Percentiles rank a stretch among this genome's conserved stretches.
Evolutionary conservation across 2,888 invertebrate species (phyloP).

Genomic region (Bruchidius siliquastri): DNA sequence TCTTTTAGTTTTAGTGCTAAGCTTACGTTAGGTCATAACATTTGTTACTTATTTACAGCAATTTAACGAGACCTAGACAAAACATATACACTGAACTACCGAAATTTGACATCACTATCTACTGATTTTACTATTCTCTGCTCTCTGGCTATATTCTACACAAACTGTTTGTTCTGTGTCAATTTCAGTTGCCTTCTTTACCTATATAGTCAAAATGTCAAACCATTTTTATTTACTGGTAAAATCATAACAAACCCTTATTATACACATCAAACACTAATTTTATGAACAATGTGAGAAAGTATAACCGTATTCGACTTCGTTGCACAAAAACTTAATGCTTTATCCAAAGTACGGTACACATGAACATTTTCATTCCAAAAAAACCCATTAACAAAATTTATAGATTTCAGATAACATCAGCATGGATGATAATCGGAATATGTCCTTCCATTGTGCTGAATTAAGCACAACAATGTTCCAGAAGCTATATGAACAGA

Average conservation of each 20-base stretch:
- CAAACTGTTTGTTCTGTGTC: not conserved
- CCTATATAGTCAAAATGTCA: not conserved
- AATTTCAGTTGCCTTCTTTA: not conserved
- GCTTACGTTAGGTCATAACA: too few species aligned
- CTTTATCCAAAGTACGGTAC: not conserved
- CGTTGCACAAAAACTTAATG: not conserved
- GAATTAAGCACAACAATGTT: constrained; percentile 42
- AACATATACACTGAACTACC: too few species aligned
- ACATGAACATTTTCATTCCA: not conserved
- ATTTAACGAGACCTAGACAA: too few species aligned
- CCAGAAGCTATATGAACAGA: constrained; percentile 48
- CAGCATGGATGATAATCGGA: constrained; percentile 39
- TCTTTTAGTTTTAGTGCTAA: too few species aligned
- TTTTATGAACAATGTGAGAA: not conserved
- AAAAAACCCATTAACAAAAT: not conserved
- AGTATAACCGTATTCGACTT: not conserved
- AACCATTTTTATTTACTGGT: not conserved
- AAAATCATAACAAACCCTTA: not conserved
- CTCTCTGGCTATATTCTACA: too few species aligned
- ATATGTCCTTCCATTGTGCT: constrained; percentile 44
- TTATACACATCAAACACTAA: not conserved
- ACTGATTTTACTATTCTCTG: too few species aligned
- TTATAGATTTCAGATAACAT: constrained; percentile 29
- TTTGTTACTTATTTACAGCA: too few species aligned
- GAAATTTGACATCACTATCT: too few species aligned